phyloP scores from a whole-genome alignment of 2,797 vertebrate genomes.

The Acrossocheilus fasciatus region DNA sequence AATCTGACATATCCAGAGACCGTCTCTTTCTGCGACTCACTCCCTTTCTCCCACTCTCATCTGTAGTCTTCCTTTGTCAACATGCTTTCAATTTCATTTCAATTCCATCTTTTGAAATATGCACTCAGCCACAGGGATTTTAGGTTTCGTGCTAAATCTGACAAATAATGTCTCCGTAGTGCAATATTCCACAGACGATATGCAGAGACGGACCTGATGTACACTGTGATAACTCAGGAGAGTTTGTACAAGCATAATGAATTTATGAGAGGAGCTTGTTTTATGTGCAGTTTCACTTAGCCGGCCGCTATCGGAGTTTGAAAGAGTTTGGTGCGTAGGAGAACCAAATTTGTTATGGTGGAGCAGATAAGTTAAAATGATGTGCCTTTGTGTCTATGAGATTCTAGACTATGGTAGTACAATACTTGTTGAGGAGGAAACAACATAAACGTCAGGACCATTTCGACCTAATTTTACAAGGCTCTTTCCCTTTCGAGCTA shows the following conservation, averaged over 20 bases:
- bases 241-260: constrained; percentile 56
- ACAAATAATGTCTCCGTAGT: constrained; percentile 68
- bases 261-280: constrained; percentile 55
- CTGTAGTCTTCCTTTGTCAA: constrained; percentile 57
- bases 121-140: constrained; percentile 63
- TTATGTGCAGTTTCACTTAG: constrained; percentile 45
- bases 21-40: constrained; percentile 40
- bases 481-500: neutral
- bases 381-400: constrained; percentile 26
- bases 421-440: neutral
- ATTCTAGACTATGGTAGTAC: neutral
- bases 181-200: constrained; percentile 46
- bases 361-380: constrained; percentile 24
- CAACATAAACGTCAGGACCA: neutral
- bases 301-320: constrained; percentile 27
- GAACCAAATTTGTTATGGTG: constrained; percentile 32
- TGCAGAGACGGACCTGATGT: constrained; percentile 34
- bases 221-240: constrained; percentile 50
- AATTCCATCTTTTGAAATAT: constrained; percentile 59
- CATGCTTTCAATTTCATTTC: constrained; percentile 65
- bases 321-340: constrained; percentile 45
- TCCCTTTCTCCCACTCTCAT: constrained; percentile 55
- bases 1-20: constrained; percentile 67
- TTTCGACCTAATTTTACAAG: neutral
- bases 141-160: constrained; percentile 63